Base-by-base conservation (phyloP, 2,113 vertebrate genomes). In the Eulemur macaco region DNA sequence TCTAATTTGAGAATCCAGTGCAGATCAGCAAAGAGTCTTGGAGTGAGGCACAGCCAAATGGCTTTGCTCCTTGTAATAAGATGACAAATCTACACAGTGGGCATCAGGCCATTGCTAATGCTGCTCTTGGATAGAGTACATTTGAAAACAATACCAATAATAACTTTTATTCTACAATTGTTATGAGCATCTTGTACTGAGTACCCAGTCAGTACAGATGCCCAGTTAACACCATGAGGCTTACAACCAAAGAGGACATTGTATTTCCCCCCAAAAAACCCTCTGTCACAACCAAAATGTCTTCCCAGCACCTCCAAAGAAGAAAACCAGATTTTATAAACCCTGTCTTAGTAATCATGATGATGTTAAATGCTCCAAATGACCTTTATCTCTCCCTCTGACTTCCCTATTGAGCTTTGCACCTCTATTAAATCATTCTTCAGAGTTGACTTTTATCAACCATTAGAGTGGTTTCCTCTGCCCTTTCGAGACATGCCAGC, bases 1-100 rank as follows among this genome's bases (percentile, higher is more conserved):
- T 96, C 93, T 87, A 45, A 94, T 88, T 23, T 52, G 87, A 96
- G 94, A 96, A 94, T 47, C 25, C 60, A 95, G 84, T 25, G 10
- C 80, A 86, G 20, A 89, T 12, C 25, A 45, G 56, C 34, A 78
- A 68, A 91, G 84, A 94, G 39, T 47, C 54, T 58, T 80, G 29
- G 60, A 94, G 60, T 20, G 11, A 69, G 42, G 66, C 71, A 91
- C 42, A 56, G 85, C 91, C 90, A 96, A 83, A 94, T 93, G 95
- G 42, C 95, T 91, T 76, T 89, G 47, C 66, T 96, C 58, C 90
- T 86, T 34, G 17, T 96, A 94, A 76, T 69, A 91, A 3, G 31
- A 82, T 94, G 86, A 91, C 85, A 94, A 94, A 96, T 96, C 87
- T 89, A 66, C 80, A 92, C 47, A 56, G 66, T 0, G 1, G 73